Conservation (phyloP, 2,797 vertebrate species). For the Orestias chungarensis region DNA sequence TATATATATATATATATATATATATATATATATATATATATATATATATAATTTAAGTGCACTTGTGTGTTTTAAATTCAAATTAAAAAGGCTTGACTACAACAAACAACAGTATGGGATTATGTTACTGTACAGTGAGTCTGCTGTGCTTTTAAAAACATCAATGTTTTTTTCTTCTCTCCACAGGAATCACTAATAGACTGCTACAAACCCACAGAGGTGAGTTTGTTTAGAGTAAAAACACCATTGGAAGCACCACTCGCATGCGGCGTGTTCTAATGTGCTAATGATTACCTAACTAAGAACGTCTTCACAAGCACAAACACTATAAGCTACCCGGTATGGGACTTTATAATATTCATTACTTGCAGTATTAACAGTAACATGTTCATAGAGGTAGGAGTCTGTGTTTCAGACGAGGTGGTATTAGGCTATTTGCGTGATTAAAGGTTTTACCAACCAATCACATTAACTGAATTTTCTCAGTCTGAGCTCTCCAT, state of each 20-base stretch:
- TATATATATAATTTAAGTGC: too few species aligned
- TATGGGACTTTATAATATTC: background rate
- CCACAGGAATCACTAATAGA: conserved; percentile 87
- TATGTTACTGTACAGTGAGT: background rate
- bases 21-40: too few species aligned
- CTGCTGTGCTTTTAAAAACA: background rate
- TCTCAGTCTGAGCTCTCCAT: conserved; percentile 34
- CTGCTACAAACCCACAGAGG: conserved; percentile 97
- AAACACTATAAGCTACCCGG: conserved; percentile 3
- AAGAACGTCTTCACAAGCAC: background rate
- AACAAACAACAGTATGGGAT: background rate
- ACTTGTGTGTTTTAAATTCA: too few species aligned
- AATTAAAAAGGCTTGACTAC: background rate
- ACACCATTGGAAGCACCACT: background rate
- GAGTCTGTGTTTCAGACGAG: conserved; percentile 33
- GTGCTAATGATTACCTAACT: background rate
- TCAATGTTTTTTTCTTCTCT: conserved; percentile 3
- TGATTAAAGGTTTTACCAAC: conserved; percentile 49
- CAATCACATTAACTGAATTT: conserved; percentile 51
- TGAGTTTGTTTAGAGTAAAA: conserved; percentile 65
- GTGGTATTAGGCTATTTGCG: conserved; percentile 51
- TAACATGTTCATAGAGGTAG: conserved; percentile 10
- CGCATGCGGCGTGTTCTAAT: background rate
- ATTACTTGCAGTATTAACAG: background rate
- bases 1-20: too few species aligned